Conservation (phyloP, 1,140 invertebrate genomes). For the Orchesella cincta region DNA sequence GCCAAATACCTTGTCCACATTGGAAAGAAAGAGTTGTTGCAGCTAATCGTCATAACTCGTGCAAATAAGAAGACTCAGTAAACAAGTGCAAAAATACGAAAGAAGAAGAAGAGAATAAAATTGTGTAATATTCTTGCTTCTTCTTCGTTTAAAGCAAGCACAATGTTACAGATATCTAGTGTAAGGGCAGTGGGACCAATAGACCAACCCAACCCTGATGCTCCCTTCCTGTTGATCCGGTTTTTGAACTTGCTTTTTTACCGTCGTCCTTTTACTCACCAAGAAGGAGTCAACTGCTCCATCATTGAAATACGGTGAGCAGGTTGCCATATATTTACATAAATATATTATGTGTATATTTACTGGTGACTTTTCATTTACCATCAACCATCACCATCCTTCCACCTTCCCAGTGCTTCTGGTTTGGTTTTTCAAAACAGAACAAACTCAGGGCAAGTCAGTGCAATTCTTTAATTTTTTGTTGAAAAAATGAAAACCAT, state of each 20-base stretch:
- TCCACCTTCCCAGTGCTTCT: not conserved
- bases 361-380: not conserved
- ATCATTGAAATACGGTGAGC: conserved; percentile 19
- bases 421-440: not conserved
- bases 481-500: not conserved
- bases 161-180: too few species aligned
- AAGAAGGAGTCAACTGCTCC: not conserved
- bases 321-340: conserved; percentile 9
- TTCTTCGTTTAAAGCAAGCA: too few species aligned
- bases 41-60: not conserved
- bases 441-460: not conserved
- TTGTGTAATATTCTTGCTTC: not conserved
- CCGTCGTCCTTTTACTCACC: not conserved
- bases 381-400: not conserved
- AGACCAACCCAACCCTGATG: not conserved
- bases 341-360: conserved; percentile 4
- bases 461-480: not conserved
- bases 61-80: not conserved
- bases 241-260: conserved; percentile 15
- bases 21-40: too few species aligned
- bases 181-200: conserved; percentile 13
- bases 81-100: not conserved
- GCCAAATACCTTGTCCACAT: too few species aligned
- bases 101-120: not conserved
- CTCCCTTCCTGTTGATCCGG: conserved; percentile 13